A percentile compares a stretch with the other conserved stretches of the same genome.
phyloP scores from a whole-genome alignment of 2,113 vertebrate species.

The Tonatia bakeri region DNA sequence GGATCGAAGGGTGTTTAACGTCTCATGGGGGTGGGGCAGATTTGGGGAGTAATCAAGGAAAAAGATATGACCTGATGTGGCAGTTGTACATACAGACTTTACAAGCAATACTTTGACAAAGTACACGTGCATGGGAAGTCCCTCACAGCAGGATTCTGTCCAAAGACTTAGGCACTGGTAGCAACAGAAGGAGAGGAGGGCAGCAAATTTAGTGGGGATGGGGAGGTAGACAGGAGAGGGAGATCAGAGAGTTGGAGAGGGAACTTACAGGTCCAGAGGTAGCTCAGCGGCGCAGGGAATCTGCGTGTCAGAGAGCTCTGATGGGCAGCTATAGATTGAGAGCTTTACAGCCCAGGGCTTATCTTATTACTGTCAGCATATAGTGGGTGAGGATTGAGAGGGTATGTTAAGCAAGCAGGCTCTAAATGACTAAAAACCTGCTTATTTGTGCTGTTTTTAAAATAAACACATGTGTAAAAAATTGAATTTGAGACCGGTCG shows the following conservation, averaged over 20 bases:
- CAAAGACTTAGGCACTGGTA: neutral
- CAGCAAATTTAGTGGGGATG: too few relatives aligned
- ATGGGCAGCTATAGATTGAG: neutral
- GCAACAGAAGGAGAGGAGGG: neutral
- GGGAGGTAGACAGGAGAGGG: neutral
- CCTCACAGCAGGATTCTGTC: neutral
- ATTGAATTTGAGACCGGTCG: neutral
- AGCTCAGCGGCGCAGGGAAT: neutral
- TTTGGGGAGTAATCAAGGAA: neutral
- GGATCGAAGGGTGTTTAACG: neutral
- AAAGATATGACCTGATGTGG: neutral
- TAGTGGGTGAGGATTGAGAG: neutral
- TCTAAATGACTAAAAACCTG: neutral
- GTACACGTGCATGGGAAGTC: neutral
- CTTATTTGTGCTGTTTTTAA: conserved; percentile 23
- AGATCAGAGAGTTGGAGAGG: neutral
- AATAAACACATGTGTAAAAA: neutral
- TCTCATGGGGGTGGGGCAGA: neutral
- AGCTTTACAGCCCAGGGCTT: too few relatives aligned
- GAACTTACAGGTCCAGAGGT: neutral
- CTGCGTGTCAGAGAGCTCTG: neutral
- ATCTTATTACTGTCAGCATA: neutral
- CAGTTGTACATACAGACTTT: neutral
- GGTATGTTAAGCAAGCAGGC: neutral
- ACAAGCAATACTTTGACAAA: neutral